Base-by-base conservation (phyloP, 1,140 invertebrate species). In the Pogonus chalceus region DNA sequence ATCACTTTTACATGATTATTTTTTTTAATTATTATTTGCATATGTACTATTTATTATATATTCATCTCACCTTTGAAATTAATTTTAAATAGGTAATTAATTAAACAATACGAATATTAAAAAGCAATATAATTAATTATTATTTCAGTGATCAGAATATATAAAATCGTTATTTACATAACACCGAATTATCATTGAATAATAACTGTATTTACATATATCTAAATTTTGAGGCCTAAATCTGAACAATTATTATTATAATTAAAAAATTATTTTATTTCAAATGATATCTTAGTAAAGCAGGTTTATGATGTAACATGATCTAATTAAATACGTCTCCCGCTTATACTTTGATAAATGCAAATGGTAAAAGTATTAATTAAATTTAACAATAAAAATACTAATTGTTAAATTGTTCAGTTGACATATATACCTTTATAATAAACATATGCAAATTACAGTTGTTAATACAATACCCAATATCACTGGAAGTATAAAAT, bases 401-500 rank as follows among this genome's bases (percentile, higher is more conserved):
- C n/a, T n/a, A n/a, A n/a, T n/a, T n/a, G n/a, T n/a, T n/a, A n/a
- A n/a, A n/a, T n/a, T n/a, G n/a, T n/a, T n/a, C n/a, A n/a, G n/a
- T n/a, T n/a, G n/a, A n/a, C n/a, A n/a, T n/a, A n/a, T n/a, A n/a
- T n/a, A n/a, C n/a, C n/a, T n/a, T n/a, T n/a, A n/a, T n/a, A n/a
- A n/a, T n/a, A n/a, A n/a, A n/a, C n/a, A n/a, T n/a, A n/a, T n/a
- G n/a, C n/a, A n/a, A n/a, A n/a, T n/a, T n/a, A n/a, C n/a, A n/a
- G n/a, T n/a, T n/a, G n/a, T n/a, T n/a, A n/a, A n/a, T n/a, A n/a
- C n/a, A n/a, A n/a, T n/a, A n/a, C n/a, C n/a, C n/a, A 18, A 7
- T 43, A 43, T 43, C 37, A 43, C 37, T 43, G 37, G 37, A 43
- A 43, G 37, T 43, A 43, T 43, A 43, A 43, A 43, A 43, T 43